A percentile compares a stretch with the other conserved stretches of the same genome.
These are phyloP conservation scores for Nannospalax galili DNA, from an alignment of 2,113 vertebrate genomes.

Conservation along the genomic window DNA sequence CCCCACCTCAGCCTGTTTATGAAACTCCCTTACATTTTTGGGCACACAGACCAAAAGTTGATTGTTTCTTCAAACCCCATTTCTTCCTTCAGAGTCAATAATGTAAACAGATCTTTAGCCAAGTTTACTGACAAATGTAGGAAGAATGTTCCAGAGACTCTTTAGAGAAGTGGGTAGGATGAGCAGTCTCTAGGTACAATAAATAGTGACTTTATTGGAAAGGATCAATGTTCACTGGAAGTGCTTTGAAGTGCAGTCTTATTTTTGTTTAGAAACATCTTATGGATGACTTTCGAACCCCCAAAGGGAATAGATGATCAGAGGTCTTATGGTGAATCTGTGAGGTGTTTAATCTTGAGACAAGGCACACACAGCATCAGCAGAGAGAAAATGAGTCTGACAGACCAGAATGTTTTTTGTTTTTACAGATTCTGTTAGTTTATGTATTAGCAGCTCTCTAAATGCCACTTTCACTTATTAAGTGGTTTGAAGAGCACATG, in stretches of 20 bases:
- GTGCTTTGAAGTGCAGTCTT: conserved; percentile 74
- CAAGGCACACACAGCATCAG: conserved; percentile 76
- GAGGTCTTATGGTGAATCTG: conserved; percentile 79
- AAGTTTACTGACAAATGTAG: background rate
- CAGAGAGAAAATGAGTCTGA: conserved; percentile 83
- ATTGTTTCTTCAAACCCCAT: background rate
- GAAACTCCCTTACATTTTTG: background rate
- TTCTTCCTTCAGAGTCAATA: background rate
- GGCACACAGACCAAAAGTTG: background rate
- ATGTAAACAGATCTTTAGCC: background rate
- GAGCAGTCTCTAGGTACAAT: background rate
- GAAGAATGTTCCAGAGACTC: background rate
- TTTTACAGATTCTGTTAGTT: conserved; percentile 85
- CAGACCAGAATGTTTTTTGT: conserved; percentile 85
- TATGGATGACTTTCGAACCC: conserved; percentile 79
- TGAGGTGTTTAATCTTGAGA: conserved; percentile 80
- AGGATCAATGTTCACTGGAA: conserved; percentile 35
- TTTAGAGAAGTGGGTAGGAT: background rate
- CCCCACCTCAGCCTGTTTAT: background rate
- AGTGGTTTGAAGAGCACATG: conserved; percentile 83
- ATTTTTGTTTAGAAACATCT: conserved; percentile 83
- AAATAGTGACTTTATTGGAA: background rate
- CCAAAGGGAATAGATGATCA: conserved; percentile 73
- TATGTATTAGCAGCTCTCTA: conserved; percentile 85
- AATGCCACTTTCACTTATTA: conserved; percentile 85